Conservation (phyloP, 2,113 vertebrate species). For the Ailuropoda melanoleuca region DNA sequence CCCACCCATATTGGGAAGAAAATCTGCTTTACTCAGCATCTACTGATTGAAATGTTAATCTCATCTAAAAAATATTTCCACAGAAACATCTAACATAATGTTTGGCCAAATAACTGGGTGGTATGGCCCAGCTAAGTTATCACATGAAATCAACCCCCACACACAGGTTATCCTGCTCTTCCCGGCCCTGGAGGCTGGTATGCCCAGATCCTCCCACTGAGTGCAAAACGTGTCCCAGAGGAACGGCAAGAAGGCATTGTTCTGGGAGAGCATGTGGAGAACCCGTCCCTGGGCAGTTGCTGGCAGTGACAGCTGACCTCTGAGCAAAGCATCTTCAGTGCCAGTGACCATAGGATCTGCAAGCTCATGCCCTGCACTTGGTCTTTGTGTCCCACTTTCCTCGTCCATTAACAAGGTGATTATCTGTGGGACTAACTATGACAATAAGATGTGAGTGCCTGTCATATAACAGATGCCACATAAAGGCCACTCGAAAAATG, state of each 20-base stretch:
- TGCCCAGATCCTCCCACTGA: background rate
- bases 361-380: background rate
- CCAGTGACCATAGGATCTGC: background rate
- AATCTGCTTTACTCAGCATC: background rate
- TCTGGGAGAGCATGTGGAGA: background rate
- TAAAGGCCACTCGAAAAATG: background rate
- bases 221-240: background rate
- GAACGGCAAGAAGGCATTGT: background rate
- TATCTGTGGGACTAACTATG: background rate
- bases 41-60: background rate
- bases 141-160: background rate
- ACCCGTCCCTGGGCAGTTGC: too few relatives aligned
- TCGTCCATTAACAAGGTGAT: background rate
- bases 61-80: background rate
- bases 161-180: background rate
- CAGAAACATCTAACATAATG: background rate
- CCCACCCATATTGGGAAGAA: background rate
- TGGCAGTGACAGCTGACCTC: background rate
- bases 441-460: background rate
- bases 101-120: background rate
- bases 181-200: background rate
- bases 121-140: background rate
- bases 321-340: background rate
- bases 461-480: background rate
- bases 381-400: background rate